Evolutionary conservation across 2,797 vertebrate species (phyloP), one percentile per base, ranked within the genome.

Genomic region (Karalla daura): DNA sequence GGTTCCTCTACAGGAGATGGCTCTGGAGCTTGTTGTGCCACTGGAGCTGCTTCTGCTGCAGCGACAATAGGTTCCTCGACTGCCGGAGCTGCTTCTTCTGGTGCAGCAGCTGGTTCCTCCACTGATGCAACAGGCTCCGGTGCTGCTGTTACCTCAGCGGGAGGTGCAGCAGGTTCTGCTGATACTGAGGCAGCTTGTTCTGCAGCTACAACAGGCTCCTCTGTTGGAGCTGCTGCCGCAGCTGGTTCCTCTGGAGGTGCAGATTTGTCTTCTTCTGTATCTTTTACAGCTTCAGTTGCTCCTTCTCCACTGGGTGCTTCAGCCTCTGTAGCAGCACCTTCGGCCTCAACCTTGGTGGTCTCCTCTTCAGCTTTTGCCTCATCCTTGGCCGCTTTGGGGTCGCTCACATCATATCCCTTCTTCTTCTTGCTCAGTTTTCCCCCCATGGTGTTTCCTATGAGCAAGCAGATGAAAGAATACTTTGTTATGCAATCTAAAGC

Each of bases 381-480:
- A 86, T 96, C 96, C 71, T 95, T 95, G 67, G 94, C 94, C 73
- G 96, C 95, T 71, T 93, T 94, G 37, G 93, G 92, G 71, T 98
- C 96, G 1, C 95, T 97, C 81, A 99, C 96, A 67, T 97, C 97
- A 86, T 98, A 99, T 49, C 95, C 96, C 96, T 98, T 99, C 95
- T 95, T 99, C 93, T 95, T 98, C 94, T 95, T 98, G 94, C 96
- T 98, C 81, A 99, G 89, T 89, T 96, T 99, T 78, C 94, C 96
- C 94, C 98, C 98, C 98, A 99, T 99, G 78, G 56, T 90, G 83
- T 68, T 39, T 81, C 89, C 94, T 95, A 63, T 40, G 25, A 77
- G 78, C 33, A 79, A 74, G 2, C 49, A n/a, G 18, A 82, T 28
- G 47, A 47, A 51, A 24, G 5, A 37, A 23, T 73, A 33, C 70